Percentiles rank a stretch among this genome's conserved stretches.
Evolutionary conservation across 2,888 invertebrate genomes (phyloP).

Genomic region (Coleophora flavipennella): DNA sequence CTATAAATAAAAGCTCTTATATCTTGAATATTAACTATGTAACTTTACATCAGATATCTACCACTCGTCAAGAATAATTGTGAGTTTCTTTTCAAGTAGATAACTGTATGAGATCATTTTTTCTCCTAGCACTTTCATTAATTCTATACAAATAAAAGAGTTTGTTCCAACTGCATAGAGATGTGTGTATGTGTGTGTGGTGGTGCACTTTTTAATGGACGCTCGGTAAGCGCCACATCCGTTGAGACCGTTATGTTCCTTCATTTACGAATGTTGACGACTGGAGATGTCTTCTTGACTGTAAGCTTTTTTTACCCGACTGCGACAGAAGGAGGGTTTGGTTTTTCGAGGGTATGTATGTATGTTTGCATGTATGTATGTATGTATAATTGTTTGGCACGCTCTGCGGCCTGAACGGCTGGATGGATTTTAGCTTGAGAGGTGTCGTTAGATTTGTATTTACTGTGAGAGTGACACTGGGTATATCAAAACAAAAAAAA

Average conservation of each 20-base stretch:
- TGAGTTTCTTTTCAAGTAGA: conserved; percentile 7
- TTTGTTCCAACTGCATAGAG: not conserved
- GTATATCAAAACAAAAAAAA: no score
- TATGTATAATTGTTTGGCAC: no score
- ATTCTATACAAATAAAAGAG: conserved; percentile 1
- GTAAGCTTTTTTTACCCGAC: not conserved
- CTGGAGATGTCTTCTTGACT: not conserved
- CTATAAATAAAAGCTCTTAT: no score
- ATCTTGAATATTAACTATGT: no score
- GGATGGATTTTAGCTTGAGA: no score
- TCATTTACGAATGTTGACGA: conserved; percentile 3
- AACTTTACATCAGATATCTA: not conserved
- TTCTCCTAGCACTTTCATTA: conserved; percentile 9
- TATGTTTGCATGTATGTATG: no score
- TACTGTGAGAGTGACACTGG: no score
- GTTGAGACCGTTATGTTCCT: conserved; percentile 17
- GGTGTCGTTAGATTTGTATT: no score
- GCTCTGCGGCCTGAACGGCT: no score
- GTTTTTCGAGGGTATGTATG: no score
- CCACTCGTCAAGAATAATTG: conserved; percentile 7
- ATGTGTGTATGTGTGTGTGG: conserved; percentile 8
- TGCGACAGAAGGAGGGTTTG: no score
- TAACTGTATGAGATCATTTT: not conserved
- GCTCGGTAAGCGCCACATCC: conserved; percentile 23
- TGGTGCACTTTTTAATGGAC: conserved; percentile 5